Evolutionary conservation across 2,797 vertebrate species (phyloP).

Genomic region (Microtus agrestis): DNA sequence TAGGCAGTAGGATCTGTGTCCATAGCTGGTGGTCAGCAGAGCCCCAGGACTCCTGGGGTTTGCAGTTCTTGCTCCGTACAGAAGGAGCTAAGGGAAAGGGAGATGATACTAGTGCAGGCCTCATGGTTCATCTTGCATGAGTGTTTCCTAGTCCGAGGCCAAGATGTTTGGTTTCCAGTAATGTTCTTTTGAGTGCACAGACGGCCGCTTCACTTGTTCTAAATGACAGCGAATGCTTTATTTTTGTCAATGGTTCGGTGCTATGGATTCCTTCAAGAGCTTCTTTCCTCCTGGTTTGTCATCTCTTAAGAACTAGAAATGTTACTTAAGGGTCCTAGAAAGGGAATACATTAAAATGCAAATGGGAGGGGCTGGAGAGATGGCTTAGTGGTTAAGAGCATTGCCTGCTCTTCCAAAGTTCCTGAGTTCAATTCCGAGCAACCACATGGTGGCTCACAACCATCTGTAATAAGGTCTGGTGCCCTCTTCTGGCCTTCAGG

Average conservation of each 20-base stretch:
- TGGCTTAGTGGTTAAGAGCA: too few species aligned
- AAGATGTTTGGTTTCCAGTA: not conserved
- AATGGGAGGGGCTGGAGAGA: not conserved
- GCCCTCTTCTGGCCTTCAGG: too few species aligned
- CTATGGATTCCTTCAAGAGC: slow-evolving; percentile 1
- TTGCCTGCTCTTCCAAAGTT: too few species aligned
- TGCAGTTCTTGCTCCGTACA: not conserved
- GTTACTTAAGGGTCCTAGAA: not conserved
- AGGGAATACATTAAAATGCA: not conserved
- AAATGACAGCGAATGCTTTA: slow-evolving; percentile 25
- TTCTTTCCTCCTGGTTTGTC: not conserved
- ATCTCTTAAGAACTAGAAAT: not conserved
- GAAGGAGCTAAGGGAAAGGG: not conserved
- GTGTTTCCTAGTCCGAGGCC: not conserved
- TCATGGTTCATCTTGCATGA: not conserved
- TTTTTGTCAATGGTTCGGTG: not conserved
- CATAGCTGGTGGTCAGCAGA: not conserved
- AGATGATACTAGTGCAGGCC: not conserved
- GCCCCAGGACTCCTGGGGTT: not conserved
- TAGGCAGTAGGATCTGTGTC: not conserved
- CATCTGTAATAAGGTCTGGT: too few species aligned
- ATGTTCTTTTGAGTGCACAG: not conserved
- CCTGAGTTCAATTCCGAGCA: too few species aligned
- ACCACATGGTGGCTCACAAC: too few species aligned
- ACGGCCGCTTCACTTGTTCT: not conserved